Evolutionary conservation across 2,113 vertebrate genomes (phyloP).

Genomic region (Sapajus apella): DNA sequence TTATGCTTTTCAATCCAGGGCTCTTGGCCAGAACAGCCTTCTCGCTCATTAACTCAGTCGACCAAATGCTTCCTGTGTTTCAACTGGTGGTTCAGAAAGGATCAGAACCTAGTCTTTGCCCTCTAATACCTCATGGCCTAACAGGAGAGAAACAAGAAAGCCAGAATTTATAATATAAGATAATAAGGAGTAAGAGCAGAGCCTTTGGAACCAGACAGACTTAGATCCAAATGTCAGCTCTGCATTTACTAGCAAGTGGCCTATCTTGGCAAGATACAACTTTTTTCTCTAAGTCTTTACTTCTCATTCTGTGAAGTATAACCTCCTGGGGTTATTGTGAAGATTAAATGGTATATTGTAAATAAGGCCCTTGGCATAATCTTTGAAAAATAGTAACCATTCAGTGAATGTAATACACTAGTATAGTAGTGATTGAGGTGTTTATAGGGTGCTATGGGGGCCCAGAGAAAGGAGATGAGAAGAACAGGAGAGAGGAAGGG

Average conservation of each 20-base stretch:
- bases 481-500: background rate
- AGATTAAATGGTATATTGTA: background rate
- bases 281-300: background rate
- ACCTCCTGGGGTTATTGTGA: background rate
- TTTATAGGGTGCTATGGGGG: background rate
- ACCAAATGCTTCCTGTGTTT: background rate
- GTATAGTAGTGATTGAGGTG: background rate
- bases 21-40: background rate
- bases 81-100: background rate
- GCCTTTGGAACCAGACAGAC: background rate
- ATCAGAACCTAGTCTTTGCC: background rate
- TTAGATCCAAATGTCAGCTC: background rate
- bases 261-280: background rate
- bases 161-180: background rate
- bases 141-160: background rate
- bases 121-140: background rate
- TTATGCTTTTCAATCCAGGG: background rate
- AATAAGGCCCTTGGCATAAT: background rate
- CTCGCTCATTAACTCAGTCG: constrained; percentile 6
- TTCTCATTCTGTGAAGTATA: background rate
- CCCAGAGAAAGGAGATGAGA: background rate
- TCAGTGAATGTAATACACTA: background rate
- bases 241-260: background rate
- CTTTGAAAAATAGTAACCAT: background rate
- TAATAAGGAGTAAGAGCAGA: background rate